These are phyloP conservation scores for Machaerirhynchus nigripectus DNA, from an alignment of 2,113 vertebrate genomes.

Conservation along the genomic window DNA sequence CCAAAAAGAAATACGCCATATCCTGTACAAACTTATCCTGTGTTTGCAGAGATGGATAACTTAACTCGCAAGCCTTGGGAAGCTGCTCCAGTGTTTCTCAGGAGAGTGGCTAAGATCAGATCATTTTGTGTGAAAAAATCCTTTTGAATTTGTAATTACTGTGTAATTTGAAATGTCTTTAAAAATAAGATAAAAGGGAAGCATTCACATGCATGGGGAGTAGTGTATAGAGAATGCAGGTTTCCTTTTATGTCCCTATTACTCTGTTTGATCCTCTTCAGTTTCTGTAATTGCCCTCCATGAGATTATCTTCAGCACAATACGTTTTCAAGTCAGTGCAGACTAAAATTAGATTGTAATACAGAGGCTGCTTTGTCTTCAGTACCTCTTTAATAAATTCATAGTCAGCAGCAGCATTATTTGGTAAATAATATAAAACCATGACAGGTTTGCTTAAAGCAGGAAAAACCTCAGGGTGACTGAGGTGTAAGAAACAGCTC, in stretches of 20 bases:
- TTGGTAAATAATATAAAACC: constrained; percentile 31
- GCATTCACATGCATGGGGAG: neutral
- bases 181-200: constrained; percentile 31
- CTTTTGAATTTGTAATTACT: constrained; percentile 30
- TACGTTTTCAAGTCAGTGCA: neutral
- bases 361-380: neutral
- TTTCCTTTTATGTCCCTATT: constrained; percentile 37
- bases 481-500: neutral
- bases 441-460: neutral
- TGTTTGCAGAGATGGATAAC: neutral
- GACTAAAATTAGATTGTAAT: neutral
- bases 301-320: neutral
- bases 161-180: constrained; percentile 38
- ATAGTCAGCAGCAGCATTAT: neutral
- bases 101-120: neutral
- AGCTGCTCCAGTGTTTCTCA: neutral
- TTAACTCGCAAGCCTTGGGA: neutral
- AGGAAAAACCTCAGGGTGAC: neutral
- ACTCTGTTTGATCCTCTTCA: constrained; percentile 16
- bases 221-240: neutral
- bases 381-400: neutral
- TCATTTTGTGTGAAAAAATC: neutral
- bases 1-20: neutral
- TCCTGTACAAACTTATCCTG: neutral
- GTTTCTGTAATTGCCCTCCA: neutral